Base-by-base conservation (phyloP, 1,140 invertebrate genomes). In the Drosophila kohkoa region DNA sequence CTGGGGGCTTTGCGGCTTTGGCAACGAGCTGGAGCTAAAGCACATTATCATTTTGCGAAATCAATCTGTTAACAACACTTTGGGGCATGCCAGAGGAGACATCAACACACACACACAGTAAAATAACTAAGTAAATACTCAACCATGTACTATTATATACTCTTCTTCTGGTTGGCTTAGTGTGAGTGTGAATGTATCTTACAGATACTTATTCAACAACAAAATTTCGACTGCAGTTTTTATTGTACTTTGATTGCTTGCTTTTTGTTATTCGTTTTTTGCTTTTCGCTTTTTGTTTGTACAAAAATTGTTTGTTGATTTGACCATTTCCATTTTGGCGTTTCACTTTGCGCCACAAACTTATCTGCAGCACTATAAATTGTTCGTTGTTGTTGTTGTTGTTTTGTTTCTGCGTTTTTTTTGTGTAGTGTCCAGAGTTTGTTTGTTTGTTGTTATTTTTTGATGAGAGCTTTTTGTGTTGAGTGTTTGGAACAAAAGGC, bases 11-110 rank as follows among this genome's bases (percentile, higher is more conserved):
- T 83, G 83, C 81, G 85, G 81, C 85, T 89, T 89, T 83, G 70
- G 38, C 67, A 76, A 72, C 45, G 67, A 73, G 67, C 62, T 54
- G 72, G 20, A 25, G 72, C 72, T 70, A 51, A 51, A 51, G 67
- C 66, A 67, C 74, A 88, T 88, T 88, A 88, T 88, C 85, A 88
- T 88, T 88, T 89, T 81, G 20, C 57, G 81, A 89, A 85, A 89
- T 89, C 85, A 89, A 89, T 89, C 86, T 89, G 85, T 89, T 90
- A 90, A 89, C 85, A 89, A 79, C 75, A 78, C 81, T 77, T 77
- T 63, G 58, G 65, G 70, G 63, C 69, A 52, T 59, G 48, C 70
- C 71, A 54, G 15, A 43, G 59, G 55, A 35, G 20, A 25, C 20
- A 25, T 4, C 16, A 20, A 20, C 52, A 57, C 67, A 41, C 16